Conservation (phyloP, 2,888 invertebrate species). For the Spilarctia lutea region DNA sequence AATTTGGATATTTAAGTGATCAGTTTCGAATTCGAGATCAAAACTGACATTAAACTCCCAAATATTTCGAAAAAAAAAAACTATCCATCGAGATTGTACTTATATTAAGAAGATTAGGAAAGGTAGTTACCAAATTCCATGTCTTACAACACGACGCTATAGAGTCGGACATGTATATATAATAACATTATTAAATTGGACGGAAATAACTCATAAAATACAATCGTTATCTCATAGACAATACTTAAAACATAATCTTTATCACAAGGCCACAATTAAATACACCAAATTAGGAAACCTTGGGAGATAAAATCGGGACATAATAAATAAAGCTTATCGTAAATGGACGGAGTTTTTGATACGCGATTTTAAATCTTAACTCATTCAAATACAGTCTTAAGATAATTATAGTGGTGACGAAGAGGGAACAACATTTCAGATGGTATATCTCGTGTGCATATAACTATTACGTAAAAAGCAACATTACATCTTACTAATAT, state of each 20-base stretch:
- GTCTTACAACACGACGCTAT: background rate
- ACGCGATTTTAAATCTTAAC: conserved; percentile 49
- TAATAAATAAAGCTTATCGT: conserved; percentile 34
- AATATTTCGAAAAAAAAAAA: too few species aligned
- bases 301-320: conserved; percentile 36
- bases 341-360: conserved; percentile 51
- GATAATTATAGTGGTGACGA: background rate
- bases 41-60: background rate
- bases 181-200: background rate
- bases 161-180: background rate
- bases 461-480: background rate
- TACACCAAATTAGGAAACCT: conserved; percentile 35
- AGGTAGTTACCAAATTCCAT: background rate
- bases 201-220: background rate
- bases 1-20: background rate
- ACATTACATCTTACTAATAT: background rate
- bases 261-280: conserved; percentile 18
- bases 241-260: conserved; percentile 11
- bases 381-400: background rate
- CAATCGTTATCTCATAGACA: conserved; percentile 5
- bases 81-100: background rate
- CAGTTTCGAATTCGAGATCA: background rate
- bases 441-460: background rate
- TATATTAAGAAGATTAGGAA: background rate
- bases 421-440: too few species aligned